Percentiles rank a stretch among this genome's conserved stretches.
Conservation (phyloP, 1,140 invertebrate genomes). For the Atopsyche davidsoni region DNA sequence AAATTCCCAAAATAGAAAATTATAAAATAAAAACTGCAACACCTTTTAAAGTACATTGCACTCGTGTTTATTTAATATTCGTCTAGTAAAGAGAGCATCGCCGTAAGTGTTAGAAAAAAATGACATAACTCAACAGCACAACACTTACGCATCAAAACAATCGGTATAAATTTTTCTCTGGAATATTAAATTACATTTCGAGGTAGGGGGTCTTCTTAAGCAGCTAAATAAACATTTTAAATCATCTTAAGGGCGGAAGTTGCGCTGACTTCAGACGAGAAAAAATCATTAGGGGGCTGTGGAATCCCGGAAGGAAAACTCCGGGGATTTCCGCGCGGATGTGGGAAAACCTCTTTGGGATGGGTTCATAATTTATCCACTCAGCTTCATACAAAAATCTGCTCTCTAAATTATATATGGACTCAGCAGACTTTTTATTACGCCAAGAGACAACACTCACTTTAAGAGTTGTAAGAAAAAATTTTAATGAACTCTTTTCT, state of each 20-base stretch:
- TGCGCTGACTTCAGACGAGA: neutral
- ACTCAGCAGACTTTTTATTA: neutral
- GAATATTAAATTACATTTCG: too few species aligned
- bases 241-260: neutral
- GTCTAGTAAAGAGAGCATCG: too few species aligned
- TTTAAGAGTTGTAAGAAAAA: slow-evolving; percentile 4
- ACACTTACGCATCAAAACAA: too few species aligned
- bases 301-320: slow-evolving; percentile 15
- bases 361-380: slow-evolving; percentile 21
- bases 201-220: too few species aligned
- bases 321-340: slow-evolving; percentile 11
- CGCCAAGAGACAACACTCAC: neutral
- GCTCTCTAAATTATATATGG: slow-evolving; percentile 12
- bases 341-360: slow-evolving; percentile 17
- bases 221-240: too few species aligned
- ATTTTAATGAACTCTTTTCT: neutral
- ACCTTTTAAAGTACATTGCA: too few species aligned
- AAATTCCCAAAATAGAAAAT: too few species aligned
- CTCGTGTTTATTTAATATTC: too few species aligned
- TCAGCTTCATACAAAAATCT: slow-evolving; percentile 1
- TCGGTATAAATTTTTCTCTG: too few species aligned
- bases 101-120: too few species aligned
- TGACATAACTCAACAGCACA: too few species aligned
- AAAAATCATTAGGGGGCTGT: slow-evolving; percentile 13
- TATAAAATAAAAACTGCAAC: too few species aligned